Base-by-base conservation (phyloP, 2,797 vertebrate species). In the Bradypus variegatus region DNA sequence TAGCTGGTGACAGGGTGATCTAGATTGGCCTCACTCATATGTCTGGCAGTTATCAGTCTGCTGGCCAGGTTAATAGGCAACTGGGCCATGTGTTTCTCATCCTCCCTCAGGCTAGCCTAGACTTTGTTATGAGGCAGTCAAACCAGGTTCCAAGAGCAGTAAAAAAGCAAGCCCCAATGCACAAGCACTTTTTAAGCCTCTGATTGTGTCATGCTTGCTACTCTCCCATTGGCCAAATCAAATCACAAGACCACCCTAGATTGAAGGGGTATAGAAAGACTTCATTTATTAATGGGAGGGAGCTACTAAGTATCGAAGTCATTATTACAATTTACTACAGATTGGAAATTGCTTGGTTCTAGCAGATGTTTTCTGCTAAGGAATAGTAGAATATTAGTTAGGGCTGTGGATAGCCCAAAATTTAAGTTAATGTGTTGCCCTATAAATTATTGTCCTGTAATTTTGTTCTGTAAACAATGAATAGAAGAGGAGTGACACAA, bases 351-450 rank as follows among this genome's bases (percentile, higher is more conserved):
- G 16, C 1, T 87, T 75, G 5, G 78, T 65, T 83, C 21, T 76
- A 67, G 23, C 33, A 81, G 33, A 65, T 60, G 16, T 93, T 92
- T 93, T 86, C 82, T 95, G 50, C 50, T 55, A 45, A 83, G 64
- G 73, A 73, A 33, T 60, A 41, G 23, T 29, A 8, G 65, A 73
- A 33, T 81, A 2, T 27, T 67, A 80, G 69, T 27, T n/a, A 45
- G 25, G 41, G 77, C 50, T 62, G 18, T 7, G 62, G 45, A 27
- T 3, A 83, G n/a, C 19, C 36, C 18, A 53, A 78, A 67, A 73
- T 27, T 78, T 70, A 55, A 53, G 27, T 41, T 50, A 83, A 78
- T 64, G 23, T 89, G 67, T 65, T 70, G 11, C 19, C 60, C n/a
- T 38, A 2, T 64, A 78, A 14, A n/a, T 84, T 48, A 45, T 58